Conservation (phyloP, 2,113 vertebrate species). For the Damaliscus lunatus region DNA sequence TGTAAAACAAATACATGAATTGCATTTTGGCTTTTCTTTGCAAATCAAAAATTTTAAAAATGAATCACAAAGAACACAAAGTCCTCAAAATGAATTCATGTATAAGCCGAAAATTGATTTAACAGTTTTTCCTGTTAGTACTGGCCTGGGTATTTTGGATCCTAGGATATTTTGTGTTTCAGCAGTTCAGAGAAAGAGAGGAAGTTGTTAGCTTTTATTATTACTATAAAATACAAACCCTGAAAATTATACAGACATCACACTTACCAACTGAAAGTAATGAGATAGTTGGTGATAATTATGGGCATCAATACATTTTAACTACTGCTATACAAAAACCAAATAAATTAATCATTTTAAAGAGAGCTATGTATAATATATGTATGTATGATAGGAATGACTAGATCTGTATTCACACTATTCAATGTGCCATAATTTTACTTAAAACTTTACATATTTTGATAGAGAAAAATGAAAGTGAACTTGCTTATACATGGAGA, state of each 20-base stretch:
- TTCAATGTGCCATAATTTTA: background rate
- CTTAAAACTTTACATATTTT: background rate
- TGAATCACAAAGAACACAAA: background rate
- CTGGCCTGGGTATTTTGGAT: background rate
- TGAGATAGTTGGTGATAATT: background rate
- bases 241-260: background rate
- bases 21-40: background rate
- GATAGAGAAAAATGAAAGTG: background rate
- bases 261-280: background rate
- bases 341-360: background rate
- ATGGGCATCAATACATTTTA: background rate
- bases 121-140: background rate
- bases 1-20: background rate
- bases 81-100: background rate
- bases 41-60: background rate
- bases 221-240: background rate
- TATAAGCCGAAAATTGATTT: background rate
- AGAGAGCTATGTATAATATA: background rate
- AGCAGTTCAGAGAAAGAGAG: background rate
- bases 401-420: background rate
- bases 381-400: background rate
- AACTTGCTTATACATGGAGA: background rate
- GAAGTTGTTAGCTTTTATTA: background rate
- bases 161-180: background rate
- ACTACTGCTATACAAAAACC: background rate